phyloP scores from a whole-genome alignment of 2,888 invertebrate genomes.

The Bugulina stolonifera region DNA sequence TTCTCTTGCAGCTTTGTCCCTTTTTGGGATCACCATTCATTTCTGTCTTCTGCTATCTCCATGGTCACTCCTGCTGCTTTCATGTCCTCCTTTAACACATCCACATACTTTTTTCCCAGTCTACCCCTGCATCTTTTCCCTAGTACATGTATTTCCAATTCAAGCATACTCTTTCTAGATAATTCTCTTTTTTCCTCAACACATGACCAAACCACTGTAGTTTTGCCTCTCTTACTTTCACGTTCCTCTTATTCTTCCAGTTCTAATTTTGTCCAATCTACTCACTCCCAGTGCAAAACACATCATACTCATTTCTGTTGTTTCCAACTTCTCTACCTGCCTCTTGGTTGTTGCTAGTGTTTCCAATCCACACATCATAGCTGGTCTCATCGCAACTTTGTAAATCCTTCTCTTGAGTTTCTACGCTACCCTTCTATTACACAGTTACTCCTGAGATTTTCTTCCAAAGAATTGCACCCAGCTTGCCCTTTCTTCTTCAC shows the following conservation, averaged over 20 bases:
- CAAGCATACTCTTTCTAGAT: background rate
- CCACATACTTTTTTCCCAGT: background rate
- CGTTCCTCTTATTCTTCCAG: background rate
- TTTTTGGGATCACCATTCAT: background rate
- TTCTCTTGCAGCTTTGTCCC: too few relatives aligned
- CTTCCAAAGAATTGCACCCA: background rate
- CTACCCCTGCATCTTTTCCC: background rate
- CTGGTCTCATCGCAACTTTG: too few relatives aligned
- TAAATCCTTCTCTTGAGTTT: background rate
- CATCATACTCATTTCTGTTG: too few relatives aligned
- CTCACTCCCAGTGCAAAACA: too few relatives aligned
- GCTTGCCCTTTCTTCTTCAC: background rate
- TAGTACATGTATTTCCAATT: background rate
- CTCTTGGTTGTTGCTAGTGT: too few relatives aligned
- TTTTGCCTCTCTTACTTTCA: background rate
- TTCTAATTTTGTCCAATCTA: too few relatives aligned
- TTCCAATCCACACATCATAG: too few relatives aligned
- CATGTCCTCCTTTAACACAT: background rate
- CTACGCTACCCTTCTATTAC: background rate
- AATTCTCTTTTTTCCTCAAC: background rate
- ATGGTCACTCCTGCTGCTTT: too few relatives aligned
- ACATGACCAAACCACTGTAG: background rate
- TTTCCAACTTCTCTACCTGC: too few relatives aligned
- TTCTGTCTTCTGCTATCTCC: too few relatives aligned
- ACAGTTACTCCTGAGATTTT: background rate